Percentiles rank a stretch among this genome's conserved stretches.
phyloP scores from a whole-genome alignment of 2,113 vertebrate species.

The Oreamnos americanus region DNA sequence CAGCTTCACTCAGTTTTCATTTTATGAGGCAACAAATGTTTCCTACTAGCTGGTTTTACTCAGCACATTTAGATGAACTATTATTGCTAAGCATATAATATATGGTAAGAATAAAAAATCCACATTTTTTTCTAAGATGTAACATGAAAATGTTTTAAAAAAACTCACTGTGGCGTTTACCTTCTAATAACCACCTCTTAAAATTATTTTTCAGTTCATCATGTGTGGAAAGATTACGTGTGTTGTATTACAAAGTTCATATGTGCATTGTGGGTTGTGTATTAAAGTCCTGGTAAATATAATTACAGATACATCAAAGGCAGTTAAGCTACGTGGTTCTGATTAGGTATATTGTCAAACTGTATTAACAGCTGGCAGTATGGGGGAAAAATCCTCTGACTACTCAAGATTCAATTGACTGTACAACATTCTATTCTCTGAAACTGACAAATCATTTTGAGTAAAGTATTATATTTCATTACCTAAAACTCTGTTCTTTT shows the following conservation, averaged over 20 bases:
- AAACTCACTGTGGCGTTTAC: not conserved
- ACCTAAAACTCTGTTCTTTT: conserved; percentile 53
- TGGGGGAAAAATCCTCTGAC: conserved; percentile 15
- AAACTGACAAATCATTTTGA: conserved; percentile 59
- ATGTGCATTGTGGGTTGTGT: conserved; percentile 30
- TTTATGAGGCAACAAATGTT: conserved; percentile 78
- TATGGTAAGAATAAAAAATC: conserved; percentile 52
- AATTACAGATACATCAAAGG: conserved; percentile 38
- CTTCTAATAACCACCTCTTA: conserved; percentile 37
- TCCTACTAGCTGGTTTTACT: conserved; percentile 66
- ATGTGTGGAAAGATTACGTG: conserved; percentile 2
- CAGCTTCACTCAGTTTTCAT: conserved; percentile 74
- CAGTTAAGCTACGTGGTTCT: conserved; percentile 61
- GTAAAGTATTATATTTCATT: conserved; percentile 62
- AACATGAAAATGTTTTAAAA: not conserved
- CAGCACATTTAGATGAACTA: conserved; percentile 65
- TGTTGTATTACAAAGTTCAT: not conserved
- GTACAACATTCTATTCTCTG: conserved; percentile 39
- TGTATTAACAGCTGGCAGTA: conserved; percentile 42
- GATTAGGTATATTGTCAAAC: conserved; percentile 63
- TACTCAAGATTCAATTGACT: conserved; percentile 56
- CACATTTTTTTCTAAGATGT: conserved; percentile 30
- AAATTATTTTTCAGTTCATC: conserved; percentile 46
- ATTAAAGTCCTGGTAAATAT: conserved; percentile 58
- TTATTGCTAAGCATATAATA: conserved; percentile 60